These are phyloP conservation scores for Varanus komodoensis DNA, from an alignment of 2,113 vertebrate species.

Conservation along the genomic window DNA sequence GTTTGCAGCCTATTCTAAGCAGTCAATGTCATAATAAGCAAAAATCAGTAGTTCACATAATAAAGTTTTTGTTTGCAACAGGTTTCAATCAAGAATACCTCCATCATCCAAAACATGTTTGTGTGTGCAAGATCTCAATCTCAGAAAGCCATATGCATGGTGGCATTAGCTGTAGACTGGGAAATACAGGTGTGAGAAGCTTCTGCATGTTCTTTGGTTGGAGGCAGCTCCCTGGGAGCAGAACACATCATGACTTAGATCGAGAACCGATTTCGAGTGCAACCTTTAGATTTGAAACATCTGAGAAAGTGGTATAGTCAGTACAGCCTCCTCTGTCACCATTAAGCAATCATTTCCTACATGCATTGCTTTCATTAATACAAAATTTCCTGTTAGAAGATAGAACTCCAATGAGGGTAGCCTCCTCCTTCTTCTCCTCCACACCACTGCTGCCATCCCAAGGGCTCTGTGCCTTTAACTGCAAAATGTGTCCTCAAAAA, in stretches of 20 bases:
- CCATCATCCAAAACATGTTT: background rate
- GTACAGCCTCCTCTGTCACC: too few species aligned
- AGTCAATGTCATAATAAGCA: background rate
- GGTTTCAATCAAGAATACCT: background rate
- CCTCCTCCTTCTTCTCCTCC: background rate
- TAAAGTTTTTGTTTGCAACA: background rate
- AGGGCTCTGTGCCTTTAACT: background rate
- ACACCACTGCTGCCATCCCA: background rate
- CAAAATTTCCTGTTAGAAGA: background rate
- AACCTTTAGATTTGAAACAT: background rate
- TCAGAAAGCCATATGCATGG: too few species aligned
- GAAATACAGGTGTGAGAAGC: background rate
- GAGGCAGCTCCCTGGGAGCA: background rate
- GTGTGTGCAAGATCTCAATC: background rate
- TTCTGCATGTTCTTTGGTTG: background rate
- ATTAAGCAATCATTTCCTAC: background rate
- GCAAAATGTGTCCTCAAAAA: background rate
- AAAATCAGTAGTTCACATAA: background rate
- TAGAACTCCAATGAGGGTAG: background rate
- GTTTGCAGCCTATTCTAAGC: background rate
- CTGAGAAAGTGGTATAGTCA: background rate
- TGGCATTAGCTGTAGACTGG: background rate
- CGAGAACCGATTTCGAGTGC: background rate
- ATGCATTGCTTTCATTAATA: background rate
- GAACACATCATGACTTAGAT: background rate